Evolutionary conservation across 37 sponge, comb jelly and placozoan species (phyloP).

Genomic region (Trichoplax adhaerens): DNA sequence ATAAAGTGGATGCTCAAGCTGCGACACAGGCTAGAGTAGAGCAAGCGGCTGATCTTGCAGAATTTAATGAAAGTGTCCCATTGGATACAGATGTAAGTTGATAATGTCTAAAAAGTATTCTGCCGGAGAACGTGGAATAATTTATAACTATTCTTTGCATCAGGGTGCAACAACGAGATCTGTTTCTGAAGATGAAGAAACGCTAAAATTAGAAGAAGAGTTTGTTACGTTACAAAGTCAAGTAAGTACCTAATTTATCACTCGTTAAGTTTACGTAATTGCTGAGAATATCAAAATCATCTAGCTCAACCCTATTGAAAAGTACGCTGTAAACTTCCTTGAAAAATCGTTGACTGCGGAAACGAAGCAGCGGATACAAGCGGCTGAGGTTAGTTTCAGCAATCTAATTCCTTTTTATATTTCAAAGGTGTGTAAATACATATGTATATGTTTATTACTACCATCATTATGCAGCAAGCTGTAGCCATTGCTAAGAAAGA

Average conservation of each 20-base stretch:
- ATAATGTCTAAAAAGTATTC: no score
- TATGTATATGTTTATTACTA: no score
- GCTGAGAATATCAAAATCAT: background rate
- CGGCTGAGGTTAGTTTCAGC: background rate
- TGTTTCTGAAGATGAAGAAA: constrained; percentile 26
- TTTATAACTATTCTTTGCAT: no score
- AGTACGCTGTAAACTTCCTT: constrained; percentile 1
- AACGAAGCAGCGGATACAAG: background rate
- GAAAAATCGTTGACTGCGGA: constrained; percentile 3
- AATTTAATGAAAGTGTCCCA: constrained; percentile 53
- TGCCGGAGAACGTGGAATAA: no score
- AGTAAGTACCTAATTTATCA: constrained; percentile 2
- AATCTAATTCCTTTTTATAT: no score
- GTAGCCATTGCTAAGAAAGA: constrained; percentile 12
- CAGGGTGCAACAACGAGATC: no score
- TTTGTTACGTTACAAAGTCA: constrained; percentile 10
- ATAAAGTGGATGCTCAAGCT: constrained; percentile 66
- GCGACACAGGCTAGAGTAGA: constrained; percentile 58
- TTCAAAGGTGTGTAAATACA: no score
- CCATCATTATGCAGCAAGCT: no score
- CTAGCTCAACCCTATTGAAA: background rate
- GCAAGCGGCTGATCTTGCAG: constrained; percentile 75
- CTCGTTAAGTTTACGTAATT: background rate
- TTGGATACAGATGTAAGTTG: no score
- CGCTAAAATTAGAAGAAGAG: constrained; percentile 8